Evolutionary conservation across 2,113 vertebrate genomes (phyloP).

Genomic region (Danio rerio): DNA sequence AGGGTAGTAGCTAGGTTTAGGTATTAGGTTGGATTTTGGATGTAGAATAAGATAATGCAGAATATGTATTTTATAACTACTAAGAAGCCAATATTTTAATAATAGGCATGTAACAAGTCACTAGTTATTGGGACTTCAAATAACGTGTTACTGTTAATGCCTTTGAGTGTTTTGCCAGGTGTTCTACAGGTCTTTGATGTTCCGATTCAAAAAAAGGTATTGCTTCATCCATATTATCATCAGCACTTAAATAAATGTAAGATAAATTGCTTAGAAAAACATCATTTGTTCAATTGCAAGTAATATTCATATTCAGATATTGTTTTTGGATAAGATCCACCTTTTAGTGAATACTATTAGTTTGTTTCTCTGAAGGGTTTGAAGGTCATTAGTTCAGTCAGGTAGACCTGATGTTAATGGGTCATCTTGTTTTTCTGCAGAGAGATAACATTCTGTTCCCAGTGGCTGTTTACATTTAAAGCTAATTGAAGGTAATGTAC

Average conservation of each 20-base stretch:
- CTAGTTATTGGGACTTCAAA: no score
- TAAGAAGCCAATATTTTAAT: no score
- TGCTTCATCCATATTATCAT: not conserved
- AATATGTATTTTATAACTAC: no score
- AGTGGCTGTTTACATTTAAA: not conserved
- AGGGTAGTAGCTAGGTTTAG: no score
- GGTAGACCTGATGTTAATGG: not conserved
- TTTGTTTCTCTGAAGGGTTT: not conserved
- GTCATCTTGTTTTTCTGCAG: not conserved
- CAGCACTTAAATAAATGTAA: not conserved
- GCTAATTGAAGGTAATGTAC: not conserved
- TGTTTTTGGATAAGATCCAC: not conserved
- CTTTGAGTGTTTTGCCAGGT: no score
- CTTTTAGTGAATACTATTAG: not conserved
- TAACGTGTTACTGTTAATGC: no score
- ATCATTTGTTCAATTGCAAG: not conserved
- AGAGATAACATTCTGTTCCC: slow-evolving; percentile 4
- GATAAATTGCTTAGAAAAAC: no score
- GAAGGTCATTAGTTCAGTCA: not conserved
- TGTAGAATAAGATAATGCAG: no score
- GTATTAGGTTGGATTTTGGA: no score
- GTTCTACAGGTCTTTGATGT: no score
- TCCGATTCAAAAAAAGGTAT: no score
- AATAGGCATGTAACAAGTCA: no score
- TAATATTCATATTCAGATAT: not conserved